Conservation (phyloP, 1,140 invertebrate species). For the Conopomorpha cramerella region DNA sequence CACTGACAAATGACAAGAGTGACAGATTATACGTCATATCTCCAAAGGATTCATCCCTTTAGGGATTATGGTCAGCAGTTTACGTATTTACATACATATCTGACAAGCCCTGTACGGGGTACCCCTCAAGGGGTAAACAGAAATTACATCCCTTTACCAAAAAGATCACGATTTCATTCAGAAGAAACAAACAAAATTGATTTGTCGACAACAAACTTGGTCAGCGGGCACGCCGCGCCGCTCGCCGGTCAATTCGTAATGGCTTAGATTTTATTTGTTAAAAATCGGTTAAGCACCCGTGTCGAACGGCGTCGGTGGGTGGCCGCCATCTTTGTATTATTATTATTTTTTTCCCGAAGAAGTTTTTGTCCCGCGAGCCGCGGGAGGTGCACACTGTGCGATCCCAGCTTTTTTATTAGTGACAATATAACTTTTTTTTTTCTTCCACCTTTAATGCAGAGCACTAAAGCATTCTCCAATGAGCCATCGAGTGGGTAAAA, state of each 20-base stretch:
- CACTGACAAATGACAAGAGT: too few relatives aligned
- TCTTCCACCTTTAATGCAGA: constrained; percentile 24
- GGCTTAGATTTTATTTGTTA: constrained; percentile 62
- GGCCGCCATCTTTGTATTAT: constrained; percentile 47
- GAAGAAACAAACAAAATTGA: too few relatives aligned
- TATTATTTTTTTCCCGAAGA: constrained; percentile 51
- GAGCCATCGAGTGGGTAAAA: too few relatives aligned
- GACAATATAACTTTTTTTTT: constrained; percentile 38
- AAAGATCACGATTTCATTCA: too few relatives aligned
- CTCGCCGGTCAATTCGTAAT: constrained; percentile 42
- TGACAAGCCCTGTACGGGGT: too few relatives aligned
- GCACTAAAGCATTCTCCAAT: too few relatives aligned
- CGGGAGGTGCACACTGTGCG: constrained; percentile 43
- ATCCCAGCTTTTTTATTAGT: constrained; percentile 49
- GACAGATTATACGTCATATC: too few relatives aligned
- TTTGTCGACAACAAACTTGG: constrained; percentile 30
- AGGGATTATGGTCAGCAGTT: too few relatives aligned
- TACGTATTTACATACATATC: too few relatives aligned
- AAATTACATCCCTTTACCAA: too few relatives aligned
- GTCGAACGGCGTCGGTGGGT: constrained; percentile 55
- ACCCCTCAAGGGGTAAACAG: too few relatives aligned
- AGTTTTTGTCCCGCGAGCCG: constrained; percentile 44
- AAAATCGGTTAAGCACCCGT: constrained; percentile 63
- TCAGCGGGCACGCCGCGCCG: constrained; percentile 19
- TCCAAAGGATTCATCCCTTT: too few relatives aligned